Base-by-base conservation (phyloP, 2,888 invertebrate genomes). In the Oxycera nigricornis region DNA sequence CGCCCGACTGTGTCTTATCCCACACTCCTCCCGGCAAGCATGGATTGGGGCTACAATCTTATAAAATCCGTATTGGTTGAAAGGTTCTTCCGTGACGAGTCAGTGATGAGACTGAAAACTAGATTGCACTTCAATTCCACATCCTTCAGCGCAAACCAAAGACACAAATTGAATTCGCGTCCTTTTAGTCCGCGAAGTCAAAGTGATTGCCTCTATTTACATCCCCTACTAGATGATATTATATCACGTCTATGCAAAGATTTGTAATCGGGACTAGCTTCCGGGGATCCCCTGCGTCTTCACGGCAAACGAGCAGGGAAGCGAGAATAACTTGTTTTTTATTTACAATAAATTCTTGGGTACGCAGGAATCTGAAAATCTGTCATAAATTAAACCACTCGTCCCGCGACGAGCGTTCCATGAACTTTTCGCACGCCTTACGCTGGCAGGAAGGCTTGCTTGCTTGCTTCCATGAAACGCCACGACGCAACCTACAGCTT, bases 321-420 rank as follows among this genome's bases (percentile, higher is more conserved):
- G 31, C 28, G 61, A 20, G 31, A 61, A 61, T 61, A 61, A 61
- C 20, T 31, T 31, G 28, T 31, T 61, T 61, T 61, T 61, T 61
- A 61, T 61, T 61, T 31, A 31, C 31, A 61, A 61, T 61, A 61
- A 61, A 61, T 61, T 31, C 35, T 20, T 17, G 26, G 26, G n/a
- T 26, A 59, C 30, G 31, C 30, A 61, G 61, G 17, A 46, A 46
- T 61, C 28, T 61, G n/a, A 61, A 61, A 61, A 61, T 1, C 31
- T 61, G 61, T 61, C 61, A 61, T 61, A 61, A 61, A 61, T 61
- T 61, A 61, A 61, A 31, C 30, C 9, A 30, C 30, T 61, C 61
- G n/a, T 61, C 61, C n/a, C 20, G n/a, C 20, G 31, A 61, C 31
- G 61, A 61, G 1, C n/a, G 11, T 31, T 1, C 61, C 17, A 61